Evolutionary conservation across 2,113 vertebrate species (phyloP).

Genomic region (Crotalus viridis): DNA sequence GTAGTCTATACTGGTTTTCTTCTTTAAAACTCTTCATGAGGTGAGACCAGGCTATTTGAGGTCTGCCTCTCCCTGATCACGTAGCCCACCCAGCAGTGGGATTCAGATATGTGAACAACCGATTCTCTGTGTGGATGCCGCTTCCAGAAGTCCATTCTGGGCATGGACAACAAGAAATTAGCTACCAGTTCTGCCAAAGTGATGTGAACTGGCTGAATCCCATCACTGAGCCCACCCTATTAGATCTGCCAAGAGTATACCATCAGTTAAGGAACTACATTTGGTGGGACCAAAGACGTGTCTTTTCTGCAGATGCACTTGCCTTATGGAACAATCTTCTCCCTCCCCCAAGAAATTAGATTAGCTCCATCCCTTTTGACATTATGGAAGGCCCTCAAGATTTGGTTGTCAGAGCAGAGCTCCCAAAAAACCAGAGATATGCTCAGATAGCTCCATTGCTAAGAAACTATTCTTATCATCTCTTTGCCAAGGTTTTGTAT

Average conservation of each 20-base stretch:
- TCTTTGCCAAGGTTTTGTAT: neutral
- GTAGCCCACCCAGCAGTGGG: too few relatives aligned
- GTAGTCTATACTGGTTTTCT: neutral
- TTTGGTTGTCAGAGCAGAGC: neutral
- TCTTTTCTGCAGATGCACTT: neutral
- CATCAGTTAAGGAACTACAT: too few relatives aligned
- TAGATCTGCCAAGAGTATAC: too few relatives aligned
- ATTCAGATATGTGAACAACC: too few relatives aligned
- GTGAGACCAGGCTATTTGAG: neutral
- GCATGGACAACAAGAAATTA: too few relatives aligned
- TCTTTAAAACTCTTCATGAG: neutral
- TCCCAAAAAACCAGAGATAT: neutral
- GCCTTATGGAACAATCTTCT: neutral
- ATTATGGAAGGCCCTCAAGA: neutral
- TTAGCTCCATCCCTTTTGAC: neutral
- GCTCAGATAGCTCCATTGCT: neutral
- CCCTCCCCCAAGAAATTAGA: neutral
- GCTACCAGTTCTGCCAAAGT: too few relatives aligned
- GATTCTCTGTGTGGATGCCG: too few relatives aligned
- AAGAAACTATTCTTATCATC: neutral
- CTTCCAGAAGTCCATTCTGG: too few relatives aligned
- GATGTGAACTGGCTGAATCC: too few relatives aligned
- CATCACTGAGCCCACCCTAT: too few relatives aligned
- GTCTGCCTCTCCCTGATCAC: too few relatives aligned
- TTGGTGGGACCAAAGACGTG: too few relatives aligned